These are phyloP conservation scores for Heliangelus exortis DNA, from an alignment of 2,797 vertebrate genomes.

Conservation along the genomic window DNA sequence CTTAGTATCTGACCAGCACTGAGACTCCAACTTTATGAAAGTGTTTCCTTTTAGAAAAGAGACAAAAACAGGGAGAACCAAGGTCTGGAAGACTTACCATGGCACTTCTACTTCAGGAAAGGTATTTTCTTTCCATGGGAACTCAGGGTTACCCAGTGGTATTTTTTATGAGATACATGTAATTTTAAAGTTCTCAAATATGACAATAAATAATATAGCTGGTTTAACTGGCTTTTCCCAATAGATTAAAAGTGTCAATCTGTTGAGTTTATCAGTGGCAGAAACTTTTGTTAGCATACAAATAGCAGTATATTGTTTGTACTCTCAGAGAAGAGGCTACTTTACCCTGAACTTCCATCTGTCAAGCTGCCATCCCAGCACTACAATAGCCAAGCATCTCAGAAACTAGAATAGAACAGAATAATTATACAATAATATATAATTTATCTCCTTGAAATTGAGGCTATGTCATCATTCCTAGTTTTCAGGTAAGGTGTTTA, in stretches of 20 bases:
- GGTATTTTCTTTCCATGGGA: background rate
- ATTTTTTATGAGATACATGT: background rate
- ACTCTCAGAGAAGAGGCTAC: background rate
- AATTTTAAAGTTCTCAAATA: background rate
- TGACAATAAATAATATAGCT: background rate
- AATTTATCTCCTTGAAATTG: background rate
- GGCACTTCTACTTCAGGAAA: background rate
- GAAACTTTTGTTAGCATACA: background rate
- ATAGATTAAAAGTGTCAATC: background rate
- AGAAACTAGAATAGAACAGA: background rate
- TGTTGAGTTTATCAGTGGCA: background rate
- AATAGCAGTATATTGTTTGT: background rate
- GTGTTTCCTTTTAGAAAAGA: background rate
- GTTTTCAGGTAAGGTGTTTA: background rate
- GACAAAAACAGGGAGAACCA: background rate
- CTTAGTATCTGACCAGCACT: background rate
- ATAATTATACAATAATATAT: background rate
- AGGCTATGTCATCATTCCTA: background rate
- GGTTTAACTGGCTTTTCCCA: background rate
- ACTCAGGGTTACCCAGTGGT: background rate
- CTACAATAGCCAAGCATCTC: background rate
- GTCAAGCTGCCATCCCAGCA: background rate
- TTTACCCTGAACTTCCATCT: background rate
- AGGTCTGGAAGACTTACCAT: background rate
- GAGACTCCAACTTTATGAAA: background rate